Evolutionary conservation across 1,140 invertebrate genomes (phyloP), one percentile per base, ranked within the genome.

Genomic region (Leguminivora glycinivorella): DNA sequence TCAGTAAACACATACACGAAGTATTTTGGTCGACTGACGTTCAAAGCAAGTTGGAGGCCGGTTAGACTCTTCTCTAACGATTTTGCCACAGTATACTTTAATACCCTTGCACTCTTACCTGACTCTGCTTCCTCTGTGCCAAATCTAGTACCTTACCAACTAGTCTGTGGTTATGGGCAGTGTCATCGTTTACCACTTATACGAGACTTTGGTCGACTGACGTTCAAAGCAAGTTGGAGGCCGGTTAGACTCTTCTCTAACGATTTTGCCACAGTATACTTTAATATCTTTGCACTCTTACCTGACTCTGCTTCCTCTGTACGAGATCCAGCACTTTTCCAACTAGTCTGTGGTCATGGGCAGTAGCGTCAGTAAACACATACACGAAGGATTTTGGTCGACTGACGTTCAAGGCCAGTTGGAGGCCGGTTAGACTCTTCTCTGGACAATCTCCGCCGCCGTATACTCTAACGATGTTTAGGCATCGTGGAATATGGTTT

Each of bases 1-100:
- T 96, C 96, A 1, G 95, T 96, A 81, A 96, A 96, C 0, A 96
- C 95, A 80, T 96, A 96, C 34, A 96, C 92, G 79, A 93, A 95
- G 95, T 0, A 96, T 67, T 93, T 91, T 0, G 95, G 95, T 6
- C 94, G 82, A 34, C 94, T 93, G 10, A 93, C 92, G 70, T 95
- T 92, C 2, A 96, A 85, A 0, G 95, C 95, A 72, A 93, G 82
- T 31, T 93, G 92, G 26, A 96, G 94, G 2, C 94, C 95, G 0
- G 89, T 90, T 7, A 96, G 82, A 10, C 94, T 93, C 91, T 93
- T 95, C 87, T 96, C 96, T 0, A 95, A 95, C 83, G 95, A 96
- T 75, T 96, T 94, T 95, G n/a, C 95, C 95, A 0, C 95, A 94
- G 56, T 93, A 92, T 9, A 96, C 93, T n/a, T 91, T 90, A n/a